Base-by-base conservation (phyloP, 1,140 invertebrate species). In the Diploscapter pachys region DNA sequence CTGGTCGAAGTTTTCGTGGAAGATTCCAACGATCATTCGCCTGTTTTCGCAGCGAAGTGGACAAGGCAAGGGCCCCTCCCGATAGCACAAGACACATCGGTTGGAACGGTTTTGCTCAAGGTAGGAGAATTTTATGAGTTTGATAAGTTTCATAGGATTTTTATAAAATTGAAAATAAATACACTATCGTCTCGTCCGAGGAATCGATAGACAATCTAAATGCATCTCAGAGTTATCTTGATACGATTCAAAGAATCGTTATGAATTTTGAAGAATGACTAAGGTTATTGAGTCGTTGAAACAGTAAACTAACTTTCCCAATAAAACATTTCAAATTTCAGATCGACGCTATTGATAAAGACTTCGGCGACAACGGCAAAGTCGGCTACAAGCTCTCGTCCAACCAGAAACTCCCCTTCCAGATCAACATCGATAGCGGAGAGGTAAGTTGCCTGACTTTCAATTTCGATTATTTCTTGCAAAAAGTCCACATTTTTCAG, bases 321-420 rank as follows among this genome's bases (percentile, higher is more conserved):
- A 31, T 31, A 31, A 31, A 31, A 31, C 31, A 31, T 31, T 31
- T 31, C 31, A 31, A 31, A 31, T 31, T 59, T 59, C 31, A 72
- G 61, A 91, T 95, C 11, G 90, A 90, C 2, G 90, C 90, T 49
- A 90, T 89, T 53, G 91, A 93, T 83, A 89, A 89, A 31, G 92
- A 96, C 84, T 86, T 89, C 3, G 93, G 93, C 2, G 91, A 93
- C 86, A 87, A 92, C 5, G 93, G 91, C 51, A 31, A 63, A 59
- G 64, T 79, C 5, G 62, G 57, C 53, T 79, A 78, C 64, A 78
- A 78, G 55, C 53, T 78, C 57, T 56, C 73, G 31, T 55, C 51
- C 5, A 69, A 73, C 51, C 49, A 51, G 48, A 55, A 76, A 63
- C 13, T 64, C 65, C 74, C 74, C 8, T 65, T 76, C 5, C 55